phyloP scores from a whole-genome alignment of 2,888 invertebrate genomes.

The Lycia hirtaria region DNA sequence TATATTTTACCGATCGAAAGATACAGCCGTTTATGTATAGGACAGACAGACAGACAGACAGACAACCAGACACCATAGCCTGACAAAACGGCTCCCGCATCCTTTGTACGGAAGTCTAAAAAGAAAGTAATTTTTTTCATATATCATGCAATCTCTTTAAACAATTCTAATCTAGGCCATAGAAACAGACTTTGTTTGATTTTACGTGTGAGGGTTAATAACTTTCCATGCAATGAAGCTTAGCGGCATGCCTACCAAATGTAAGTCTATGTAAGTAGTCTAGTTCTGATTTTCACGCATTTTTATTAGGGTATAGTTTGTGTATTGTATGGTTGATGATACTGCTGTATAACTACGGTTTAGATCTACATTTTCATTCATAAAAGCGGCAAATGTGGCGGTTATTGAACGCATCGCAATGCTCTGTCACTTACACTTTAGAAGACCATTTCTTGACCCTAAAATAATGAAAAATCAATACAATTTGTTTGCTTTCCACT shows the following conservation, averaged over 20 bases:
- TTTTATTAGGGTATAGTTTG: neutral
- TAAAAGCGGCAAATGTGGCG: conserved; percentile 19
- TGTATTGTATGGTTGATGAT: neutral
- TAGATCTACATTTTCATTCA: conserved; percentile 17
- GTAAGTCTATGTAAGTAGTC: conserved; percentile 4
- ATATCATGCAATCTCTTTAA: neutral
- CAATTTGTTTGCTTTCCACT: neutral
- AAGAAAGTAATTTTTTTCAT: neutral
- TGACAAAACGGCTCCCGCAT: too few relatives aligned
- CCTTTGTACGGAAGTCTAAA: too few relatives aligned
- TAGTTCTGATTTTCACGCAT: neutral
- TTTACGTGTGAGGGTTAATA: conserved; percentile 9
- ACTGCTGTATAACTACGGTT: conserved; percentile 4
- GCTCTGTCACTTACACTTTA: conserved; percentile 28
- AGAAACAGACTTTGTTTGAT: neutral
- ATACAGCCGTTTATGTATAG: too few relatives aligned
- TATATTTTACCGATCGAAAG: too few relatives aligned
- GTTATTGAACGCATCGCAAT: conserved; percentile 26
- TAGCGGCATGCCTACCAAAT: conserved; percentile 24
- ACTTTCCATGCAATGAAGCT: conserved; percentile 24
- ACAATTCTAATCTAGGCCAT: neutral
- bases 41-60: too few relatives aligned
- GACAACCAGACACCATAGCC: too few relatives aligned
- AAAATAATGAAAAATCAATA: conserved; percentile 26
- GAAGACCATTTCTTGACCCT: conserved; percentile 26